phyloP scores from a whole-genome alignment of 2,113 vertebrate species.

The Onychostoma macrolepis region DNA sequence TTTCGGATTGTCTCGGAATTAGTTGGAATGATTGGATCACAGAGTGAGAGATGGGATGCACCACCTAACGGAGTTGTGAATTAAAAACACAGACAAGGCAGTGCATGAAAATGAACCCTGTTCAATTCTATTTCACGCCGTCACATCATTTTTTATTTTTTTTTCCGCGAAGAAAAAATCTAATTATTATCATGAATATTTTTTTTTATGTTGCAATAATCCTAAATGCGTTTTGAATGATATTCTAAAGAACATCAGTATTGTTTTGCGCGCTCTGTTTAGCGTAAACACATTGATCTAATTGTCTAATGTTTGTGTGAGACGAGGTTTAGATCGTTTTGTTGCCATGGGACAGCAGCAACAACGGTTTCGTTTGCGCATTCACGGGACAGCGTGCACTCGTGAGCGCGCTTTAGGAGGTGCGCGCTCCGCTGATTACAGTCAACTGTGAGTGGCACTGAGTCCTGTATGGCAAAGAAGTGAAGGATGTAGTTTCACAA shows the following conservation, averaged over 20 bases:
- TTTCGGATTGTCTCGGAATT: conserved; percentile 9
- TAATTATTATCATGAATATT: neutral
- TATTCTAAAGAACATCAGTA: neutral
- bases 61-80: neutral
- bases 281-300: neutral
- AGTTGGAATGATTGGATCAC: neutral
- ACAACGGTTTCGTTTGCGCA: conserved; percentile 38
- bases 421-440: conserved; percentile 31
- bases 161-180: neutral
- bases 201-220: neutral
- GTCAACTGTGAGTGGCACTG: conserved; percentile 26
- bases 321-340: neutral
- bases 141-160: neutral
- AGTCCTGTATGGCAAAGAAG: neutral
- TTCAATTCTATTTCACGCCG: neutral
- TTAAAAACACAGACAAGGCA: conserved; percentile 5
- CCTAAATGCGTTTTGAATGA: neutral
- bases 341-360: neutral
- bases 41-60: neutral
- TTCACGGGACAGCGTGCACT: conserved; percentile 24
- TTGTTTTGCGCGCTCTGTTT: neutral
- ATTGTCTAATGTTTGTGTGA: neutral
- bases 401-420: conserved; percentile 47
- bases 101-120: neutral
- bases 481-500: conserved; percentile 18